Percentiles rank a stretch among this genome's conserved stretches.
These are phyloP conservation scores for Melanotaenia pygmaea DNA, from an alignment of 2,797 vertebrate genomes.

Conservation along the genomic window DNA sequence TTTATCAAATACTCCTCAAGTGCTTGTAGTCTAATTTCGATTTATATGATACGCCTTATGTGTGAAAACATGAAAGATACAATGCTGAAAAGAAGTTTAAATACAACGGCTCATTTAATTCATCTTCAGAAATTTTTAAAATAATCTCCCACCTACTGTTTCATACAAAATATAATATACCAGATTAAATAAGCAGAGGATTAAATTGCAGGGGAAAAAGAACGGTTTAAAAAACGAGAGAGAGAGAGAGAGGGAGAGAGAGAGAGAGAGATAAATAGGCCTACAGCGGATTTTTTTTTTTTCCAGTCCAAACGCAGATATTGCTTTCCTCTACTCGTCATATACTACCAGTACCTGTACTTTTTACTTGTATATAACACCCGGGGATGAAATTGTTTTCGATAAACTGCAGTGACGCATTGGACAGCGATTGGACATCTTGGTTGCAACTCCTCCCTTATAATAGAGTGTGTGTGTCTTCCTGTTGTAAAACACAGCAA, in stretches of 20 bases:
- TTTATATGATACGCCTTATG: not conserved
- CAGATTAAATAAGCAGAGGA: constrained; percentile 17
- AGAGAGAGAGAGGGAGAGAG: too few relatives aligned
- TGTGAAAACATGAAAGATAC: not conserved
- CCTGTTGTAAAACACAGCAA: constrained; percentile 92
- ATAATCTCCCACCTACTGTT: constrained; percentile 52
- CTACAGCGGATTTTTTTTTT: constrained; percentile 32
- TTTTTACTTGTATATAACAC: constrained; percentile 84
- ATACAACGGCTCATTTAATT: not conserved
- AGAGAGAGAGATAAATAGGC: not conserved
- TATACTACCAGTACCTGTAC: constrained; percentile 78
- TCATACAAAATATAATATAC: constrained; percentile 31
- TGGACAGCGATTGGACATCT: constrained; percentile 92
- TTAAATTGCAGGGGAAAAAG: constrained; percentile 30
- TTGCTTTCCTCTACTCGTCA: constrained; percentile 76
- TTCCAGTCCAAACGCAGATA: constrained; percentile 72
- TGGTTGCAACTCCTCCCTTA: constrained; percentile 93
- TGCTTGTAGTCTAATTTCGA: not conserved
- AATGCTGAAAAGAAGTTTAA: not conserved
- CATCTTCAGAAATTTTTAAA: constrained; percentile 2
- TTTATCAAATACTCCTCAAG: not conserved
- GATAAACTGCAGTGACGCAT: constrained; percentile 92
- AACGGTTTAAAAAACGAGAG: constrained; percentile 26
- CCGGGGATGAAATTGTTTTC: constrained; percentile 91
- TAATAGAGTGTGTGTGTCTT: constrained; percentile 89